Percentiles rank a stretch among this genome's conserved stretches.
phyloP scores from a whole-genome alignment of 2,113 vertebrate species.

The Myxocyprinus asiaticus region DNA sequence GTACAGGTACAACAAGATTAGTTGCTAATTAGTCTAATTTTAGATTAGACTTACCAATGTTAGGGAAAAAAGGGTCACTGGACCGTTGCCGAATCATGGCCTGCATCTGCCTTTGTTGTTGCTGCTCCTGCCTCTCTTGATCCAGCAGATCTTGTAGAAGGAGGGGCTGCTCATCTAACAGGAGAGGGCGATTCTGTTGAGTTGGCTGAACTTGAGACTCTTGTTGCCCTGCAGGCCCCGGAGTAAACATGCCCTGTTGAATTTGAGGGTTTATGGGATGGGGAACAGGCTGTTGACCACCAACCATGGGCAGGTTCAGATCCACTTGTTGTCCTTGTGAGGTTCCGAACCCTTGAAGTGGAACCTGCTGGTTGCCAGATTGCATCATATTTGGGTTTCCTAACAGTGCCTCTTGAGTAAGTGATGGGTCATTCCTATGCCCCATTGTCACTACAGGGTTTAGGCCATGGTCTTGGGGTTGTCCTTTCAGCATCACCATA shows the following conservation, averaged over 20 bases:
- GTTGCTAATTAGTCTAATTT: too few species aligned
- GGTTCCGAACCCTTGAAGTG: constrained; percentile 52
- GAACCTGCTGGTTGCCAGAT: constrained; percentile 59
- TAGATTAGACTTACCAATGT: constrained; percentile 78
- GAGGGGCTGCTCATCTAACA: constrained; percentile 93
- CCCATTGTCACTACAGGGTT: constrained; percentile 69
- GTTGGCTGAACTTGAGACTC: constrained; percentile 69
- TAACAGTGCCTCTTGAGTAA: constrained; percentile 71
- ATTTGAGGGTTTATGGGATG: constrained; percentile 54
- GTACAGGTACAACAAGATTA: neutral
- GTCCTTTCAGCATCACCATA: constrained; percentile 68
- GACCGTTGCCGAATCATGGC: constrained; percentile 91
- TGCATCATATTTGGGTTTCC: constrained; percentile 73
- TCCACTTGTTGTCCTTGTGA: constrained; percentile 44
- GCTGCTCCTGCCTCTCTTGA: constrained; percentile 95
- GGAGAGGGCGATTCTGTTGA: constrained; percentile 78
- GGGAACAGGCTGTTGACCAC: constrained; percentile 64
- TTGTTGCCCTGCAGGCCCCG: constrained; percentile 66
- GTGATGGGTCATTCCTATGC: constrained; percentile 72
- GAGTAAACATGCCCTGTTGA: constrained; percentile 71
- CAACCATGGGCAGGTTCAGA: constrained; percentile 68
- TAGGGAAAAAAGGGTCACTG: constrained; percentile 81
- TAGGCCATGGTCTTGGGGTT: constrained; percentile 70
- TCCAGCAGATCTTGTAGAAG: constrained; percentile 96
- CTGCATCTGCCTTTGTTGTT: constrained; percentile 98